A percentile compares a stretch with the other conserved stretches of the same genome.
Evolutionary conservation across 1,140 invertebrate species (phyloP).

Genomic region (Teleopsis dalmanni): DNA sequence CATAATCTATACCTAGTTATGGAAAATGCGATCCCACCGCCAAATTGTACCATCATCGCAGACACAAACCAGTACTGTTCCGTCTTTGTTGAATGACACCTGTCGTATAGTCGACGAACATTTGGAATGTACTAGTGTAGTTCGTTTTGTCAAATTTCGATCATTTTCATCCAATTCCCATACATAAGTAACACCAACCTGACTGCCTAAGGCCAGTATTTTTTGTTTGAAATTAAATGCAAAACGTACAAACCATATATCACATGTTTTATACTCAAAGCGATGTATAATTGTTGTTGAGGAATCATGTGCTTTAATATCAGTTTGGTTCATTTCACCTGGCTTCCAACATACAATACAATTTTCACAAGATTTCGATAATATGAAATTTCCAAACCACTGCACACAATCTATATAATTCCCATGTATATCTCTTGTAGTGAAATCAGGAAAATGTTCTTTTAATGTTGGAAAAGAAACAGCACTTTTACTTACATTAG

Average conservation of each 20-base stretch:
- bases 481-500: constrained; percentile 61
- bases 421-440: constrained; percentile 91
- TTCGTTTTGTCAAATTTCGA: constrained; percentile 65
- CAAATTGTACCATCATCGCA: constrained; percentile 87
- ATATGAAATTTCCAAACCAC: constrained; percentile 92
- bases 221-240: constrained; percentile 85
- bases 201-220: constrained; percentile 82
- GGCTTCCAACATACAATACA: constrained; percentile 59
- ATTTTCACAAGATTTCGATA: constrained; percentile 97
- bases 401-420: constrained; percentile 98
- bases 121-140: constrained; percentile 75
- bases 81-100: constrained; percentile 83
- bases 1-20: too few species aligned
- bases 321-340: constrained; percentile 23
- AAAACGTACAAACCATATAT: constrained; percentile 97
- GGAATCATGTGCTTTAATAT: constrained; percentile 25
- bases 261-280: constrained; percentile 92
- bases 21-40: constrained; percentile 84
- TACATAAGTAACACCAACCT: constrained; percentile 83
- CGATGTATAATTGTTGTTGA: constrained; percentile 58
- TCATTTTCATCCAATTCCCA: constrained; percentile 88
- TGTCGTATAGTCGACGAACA: constrained; percentile 82
- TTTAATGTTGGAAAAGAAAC: constrained; percentile 84
- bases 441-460: constrained; percentile 94
- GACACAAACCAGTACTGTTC: constrained; percentile 61